Percentiles rank a stretch among this genome's conserved stretches.
Conservation (phyloP, 2,797 vertebrate genomes). For the Pipistrellus nathusii region DNA sequence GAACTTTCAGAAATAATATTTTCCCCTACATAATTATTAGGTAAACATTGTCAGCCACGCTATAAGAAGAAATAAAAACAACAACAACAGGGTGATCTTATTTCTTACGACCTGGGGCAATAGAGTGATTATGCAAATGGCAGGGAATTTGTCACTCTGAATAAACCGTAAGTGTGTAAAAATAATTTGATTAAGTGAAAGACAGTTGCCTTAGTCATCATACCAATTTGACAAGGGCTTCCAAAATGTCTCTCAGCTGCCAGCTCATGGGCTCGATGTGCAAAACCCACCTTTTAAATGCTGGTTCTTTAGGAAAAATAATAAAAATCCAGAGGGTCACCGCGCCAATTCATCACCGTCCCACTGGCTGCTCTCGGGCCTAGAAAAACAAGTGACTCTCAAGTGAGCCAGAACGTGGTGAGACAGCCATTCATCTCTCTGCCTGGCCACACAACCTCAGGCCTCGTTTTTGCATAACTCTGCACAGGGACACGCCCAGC, state of each 20-base stretch:
- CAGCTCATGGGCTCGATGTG: background rate
- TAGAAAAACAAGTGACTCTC: background rate
- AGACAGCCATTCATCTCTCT: background rate
- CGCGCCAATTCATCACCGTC: background rate
- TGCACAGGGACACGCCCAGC: background rate
- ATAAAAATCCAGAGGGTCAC: background rate
- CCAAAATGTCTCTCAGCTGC: slow-evolving; percentile 38
- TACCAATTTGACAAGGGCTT: slow-evolving; percentile 67
- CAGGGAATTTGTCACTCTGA: slow-evolving; percentile 66
- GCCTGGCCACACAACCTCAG: background rate
- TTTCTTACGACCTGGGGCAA: slow-evolving; percentile 65
- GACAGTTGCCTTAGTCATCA: slow-evolving; percentile 58
- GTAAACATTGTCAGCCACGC: slow-evolving; percentile 52
- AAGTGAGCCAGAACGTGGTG: background rate
- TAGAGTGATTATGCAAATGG: slow-evolving; percentile 65
- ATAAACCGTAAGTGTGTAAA: slow-evolving; percentile 66
- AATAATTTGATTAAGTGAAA: slow-evolving; percentile 77
- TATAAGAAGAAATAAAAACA: background rate
- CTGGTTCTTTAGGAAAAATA: background rate
- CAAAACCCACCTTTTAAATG: slow-evolving; percentile 45
- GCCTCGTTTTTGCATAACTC: background rate
- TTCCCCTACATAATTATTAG: slow-evolving; percentile 39
- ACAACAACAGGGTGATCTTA: slow-evolving; percentile 18
- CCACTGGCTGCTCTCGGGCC: background rate
- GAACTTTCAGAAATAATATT: slow-evolving; percentile 39